phyloP scores from a whole-genome alignment of 1,140 invertebrate species.

The Drosophila miranda region DNA sequence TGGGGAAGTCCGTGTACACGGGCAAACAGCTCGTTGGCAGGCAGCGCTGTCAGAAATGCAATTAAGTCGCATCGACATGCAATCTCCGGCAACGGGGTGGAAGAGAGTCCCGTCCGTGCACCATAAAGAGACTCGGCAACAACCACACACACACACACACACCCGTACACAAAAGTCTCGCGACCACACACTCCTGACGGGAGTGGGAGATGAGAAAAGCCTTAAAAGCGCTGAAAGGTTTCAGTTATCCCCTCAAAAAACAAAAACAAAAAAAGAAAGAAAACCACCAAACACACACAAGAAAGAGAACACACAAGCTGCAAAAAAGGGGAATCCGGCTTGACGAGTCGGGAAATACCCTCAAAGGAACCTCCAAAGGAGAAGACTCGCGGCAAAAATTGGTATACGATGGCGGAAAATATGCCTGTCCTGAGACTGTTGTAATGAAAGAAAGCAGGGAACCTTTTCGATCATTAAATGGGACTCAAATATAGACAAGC shows the following conservation, averaged over 20 bases:
- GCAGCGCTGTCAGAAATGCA: constrained; percentile 76
- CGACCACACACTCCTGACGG: constrained; percentile 20
- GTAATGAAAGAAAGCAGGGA: constrained; percentile 15
- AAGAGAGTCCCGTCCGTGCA: constrained; percentile 4
- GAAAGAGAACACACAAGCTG: constrained; percentile 9
- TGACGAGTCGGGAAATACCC: constrained; percentile 33
- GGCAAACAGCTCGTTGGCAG: constrained; percentile 66
- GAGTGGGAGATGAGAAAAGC: constrained; percentile 30
- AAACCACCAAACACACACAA: constrained; percentile 11
- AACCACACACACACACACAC: constrained; percentile 47
- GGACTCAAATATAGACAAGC: too few species aligned
- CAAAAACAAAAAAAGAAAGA: constrained; percentile 19
- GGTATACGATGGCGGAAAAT: neutral
- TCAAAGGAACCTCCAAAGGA: constrained; percentile 29
- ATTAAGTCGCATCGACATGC: constrained; percentile 78
- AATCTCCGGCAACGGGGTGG: constrained; percentile 65
- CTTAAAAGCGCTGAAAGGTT: constrained; percentile 67
- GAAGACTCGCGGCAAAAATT: neutral
- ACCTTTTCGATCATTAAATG: too few species aligned
- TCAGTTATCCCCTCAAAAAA: constrained; percentile 51
- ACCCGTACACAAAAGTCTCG: constrained; percentile 32
- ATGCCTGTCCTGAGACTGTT: neutral
- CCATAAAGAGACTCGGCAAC: constrained; percentile 37
- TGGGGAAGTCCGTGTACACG: constrained; percentile 21
- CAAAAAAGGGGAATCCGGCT: constrained; percentile 33